A percentile compares a stretch with the other conserved stretches of the same genome.
These are phyloP conservation scores for Trypoxylus dichotomus DNA, from an alignment of 1,140 invertebrate genomes.

Conservation along the genomic window DNA sequence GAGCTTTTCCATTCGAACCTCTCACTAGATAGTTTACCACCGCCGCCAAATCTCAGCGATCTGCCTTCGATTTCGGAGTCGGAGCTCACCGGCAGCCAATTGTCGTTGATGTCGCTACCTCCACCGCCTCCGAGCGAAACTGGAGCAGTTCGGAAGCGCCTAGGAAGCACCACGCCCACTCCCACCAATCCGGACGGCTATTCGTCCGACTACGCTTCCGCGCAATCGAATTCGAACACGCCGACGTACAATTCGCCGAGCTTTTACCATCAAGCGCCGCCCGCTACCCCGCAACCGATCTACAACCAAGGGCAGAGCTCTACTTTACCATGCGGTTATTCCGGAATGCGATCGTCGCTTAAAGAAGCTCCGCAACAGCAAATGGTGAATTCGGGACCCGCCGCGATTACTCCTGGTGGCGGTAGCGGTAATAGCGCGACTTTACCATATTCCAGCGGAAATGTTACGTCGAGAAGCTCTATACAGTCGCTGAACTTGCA, in stretches of 20 bases:
- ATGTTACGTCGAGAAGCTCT: conserved; percentile 51
- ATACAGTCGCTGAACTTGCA: conserved; percentile 56
- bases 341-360: conserved; percentile 45
- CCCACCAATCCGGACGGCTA: conserved; percentile 46
- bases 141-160: conserved; percentile 53
- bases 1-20: conserved; percentile 73
- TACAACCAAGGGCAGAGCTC: conserved; percentile 39
- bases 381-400: conserved; percentile 32
- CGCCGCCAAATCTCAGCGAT: conserved; percentile 73
- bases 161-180: conserved; percentile 45
- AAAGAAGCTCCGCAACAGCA: conserved; percentile 35
- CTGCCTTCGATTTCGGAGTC: conserved; percentile 58
- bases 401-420: conserved; percentile 1
- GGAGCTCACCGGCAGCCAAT: conserved; percentile 68
- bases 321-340: conserved; percentile 41
- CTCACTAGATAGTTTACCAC: conserved; percentile 73
- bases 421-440: not conserved
- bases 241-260: conserved; percentile 53
- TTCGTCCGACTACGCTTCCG: conserved; percentile 53
- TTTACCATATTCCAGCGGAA: not conserved
- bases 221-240: conserved; percentile 52
- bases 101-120: conserved; percentile 67
- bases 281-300: no score
- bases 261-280: conserved; percentile 44
- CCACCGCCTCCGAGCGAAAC: conserved; percentile 62